A percentile compares a stretch with the other conserved stretches of the same genome.
These are phyloP conservation scores for Pyrrhia umbra DNA, from an alignment of 2,888 invertebrate genomes.

Conservation along the genomic window DNA sequence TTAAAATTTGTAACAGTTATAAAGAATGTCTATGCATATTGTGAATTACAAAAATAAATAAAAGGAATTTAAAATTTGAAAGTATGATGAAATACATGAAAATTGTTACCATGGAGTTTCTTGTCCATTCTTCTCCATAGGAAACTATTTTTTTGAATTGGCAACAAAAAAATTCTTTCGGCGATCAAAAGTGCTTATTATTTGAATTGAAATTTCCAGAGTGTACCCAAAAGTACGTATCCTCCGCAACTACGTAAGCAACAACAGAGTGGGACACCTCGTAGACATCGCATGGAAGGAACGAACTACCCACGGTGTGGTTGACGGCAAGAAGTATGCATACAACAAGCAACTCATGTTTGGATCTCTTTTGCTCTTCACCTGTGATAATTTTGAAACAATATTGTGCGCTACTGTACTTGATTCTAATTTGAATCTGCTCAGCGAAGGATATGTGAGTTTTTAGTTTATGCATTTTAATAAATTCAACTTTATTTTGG, in stretches of 20 bases:
- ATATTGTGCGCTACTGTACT: constrained; percentile 93
- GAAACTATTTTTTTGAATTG: background rate
- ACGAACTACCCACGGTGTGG: constrained; percentile 62
- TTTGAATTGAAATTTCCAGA: constrained; percentile 64
- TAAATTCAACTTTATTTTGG: background rate
- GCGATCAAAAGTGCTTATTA: background rate
- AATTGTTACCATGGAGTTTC: no score
- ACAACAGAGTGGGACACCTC: constrained; percentile 83
- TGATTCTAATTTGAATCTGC: constrained; percentile 81
- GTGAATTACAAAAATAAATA: no score
- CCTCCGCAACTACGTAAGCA: constrained; percentile 78
- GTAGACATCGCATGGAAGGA: constrained; percentile 81
- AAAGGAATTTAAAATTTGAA: no score
- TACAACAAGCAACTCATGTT: constrained; percentile 91
- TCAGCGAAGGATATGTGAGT: constrained; percentile 90
- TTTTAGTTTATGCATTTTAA: constrained; percentile 33
- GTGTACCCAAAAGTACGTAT: constrained; percentile 87
- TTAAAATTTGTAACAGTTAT: no score
- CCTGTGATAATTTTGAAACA: constrained; percentile 92
- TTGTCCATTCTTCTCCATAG: no score
- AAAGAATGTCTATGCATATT: no score
- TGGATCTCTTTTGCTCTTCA: constrained; percentile 94
- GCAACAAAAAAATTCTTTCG: background rate
- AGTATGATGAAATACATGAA: no score
- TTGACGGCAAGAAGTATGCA: constrained; percentile 72